These are phyloP conservation scores for Bugula neritina DNA, from an alignment of 2,888 invertebrate genomes.

Conservation along the genomic window DNA sequence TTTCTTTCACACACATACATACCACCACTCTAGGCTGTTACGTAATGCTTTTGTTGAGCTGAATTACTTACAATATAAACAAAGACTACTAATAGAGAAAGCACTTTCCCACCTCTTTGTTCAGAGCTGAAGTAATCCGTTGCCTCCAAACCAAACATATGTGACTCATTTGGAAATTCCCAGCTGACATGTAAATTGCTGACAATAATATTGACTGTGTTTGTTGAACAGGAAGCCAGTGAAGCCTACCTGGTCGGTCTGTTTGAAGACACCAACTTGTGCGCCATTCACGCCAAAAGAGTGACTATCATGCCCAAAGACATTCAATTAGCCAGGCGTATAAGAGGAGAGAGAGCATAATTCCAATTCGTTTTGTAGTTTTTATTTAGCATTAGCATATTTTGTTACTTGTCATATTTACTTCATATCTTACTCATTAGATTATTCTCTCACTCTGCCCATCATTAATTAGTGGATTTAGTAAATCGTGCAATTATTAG, in stretches of 20 bases:
- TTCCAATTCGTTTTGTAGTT: not conserved
- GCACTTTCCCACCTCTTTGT: too few species aligned
- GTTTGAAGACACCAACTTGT: slow-evolving; percentile 95
- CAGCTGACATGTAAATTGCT: too few species aligned
- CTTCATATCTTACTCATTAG: not conserved
- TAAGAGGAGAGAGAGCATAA: slow-evolving; percentile 78
- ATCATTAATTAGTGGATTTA: not conserved
- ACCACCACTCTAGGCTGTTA: too few species aligned
- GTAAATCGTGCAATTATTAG: not conserved
- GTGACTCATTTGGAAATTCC: too few species aligned
- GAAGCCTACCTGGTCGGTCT: slow-evolving; percentile 61
- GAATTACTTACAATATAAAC: too few species aligned
- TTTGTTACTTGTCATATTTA: not conserved
- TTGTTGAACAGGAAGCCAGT: slow-evolving; percentile 48
- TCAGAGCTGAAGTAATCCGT: too few species aligned
- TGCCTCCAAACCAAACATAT: too few species aligned
- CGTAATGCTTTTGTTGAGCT: too few species aligned
- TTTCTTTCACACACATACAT: too few species aligned
- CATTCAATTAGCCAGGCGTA: slow-evolving; percentile 90
- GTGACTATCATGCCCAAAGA: slow-evolving; percentile 98
- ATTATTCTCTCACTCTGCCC: not conserved
- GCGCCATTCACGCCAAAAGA: slow-evolving; percentile 93
- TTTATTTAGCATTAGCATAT: not conserved
- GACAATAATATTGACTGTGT: too few species aligned
- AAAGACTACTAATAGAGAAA: too few species aligned